Conservation (phyloP, 2,888 invertebrate genomes). For the Mycalesis mineus region DNA sequence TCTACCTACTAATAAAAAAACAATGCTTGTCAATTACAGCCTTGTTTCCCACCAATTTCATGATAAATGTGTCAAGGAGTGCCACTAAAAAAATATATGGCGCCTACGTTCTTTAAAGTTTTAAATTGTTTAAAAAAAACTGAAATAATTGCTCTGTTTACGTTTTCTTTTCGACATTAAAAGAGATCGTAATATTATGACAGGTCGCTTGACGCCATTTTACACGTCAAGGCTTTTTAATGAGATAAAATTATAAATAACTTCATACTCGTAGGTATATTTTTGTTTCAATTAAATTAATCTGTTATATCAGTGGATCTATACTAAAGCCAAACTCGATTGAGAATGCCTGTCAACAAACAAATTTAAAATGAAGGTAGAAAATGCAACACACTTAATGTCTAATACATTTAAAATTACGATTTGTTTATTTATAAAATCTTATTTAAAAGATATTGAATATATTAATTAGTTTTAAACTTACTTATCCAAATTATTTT, state of each 20-base stretch:
- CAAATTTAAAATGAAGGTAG: too few relatives aligned
- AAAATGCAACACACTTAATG: too few relatives aligned
- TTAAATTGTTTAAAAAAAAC: neutral
- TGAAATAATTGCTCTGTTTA: neutral
- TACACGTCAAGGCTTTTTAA: neutral
- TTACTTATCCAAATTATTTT: too few relatives aligned
- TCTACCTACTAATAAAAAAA: neutral
- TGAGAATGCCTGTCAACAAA: too few relatives aligned
- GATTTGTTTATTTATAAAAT: too few relatives aligned
- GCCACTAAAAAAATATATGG: neutral
- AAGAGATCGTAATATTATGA: neutral
- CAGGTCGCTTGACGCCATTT: slow-evolving; percentile 1
- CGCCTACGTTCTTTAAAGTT: neutral
- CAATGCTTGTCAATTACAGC: neutral
- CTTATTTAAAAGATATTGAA: too few relatives aligned
- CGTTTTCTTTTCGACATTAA: neutral
- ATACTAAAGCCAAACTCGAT: too few relatives aligned
- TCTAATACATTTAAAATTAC: too few relatives aligned
- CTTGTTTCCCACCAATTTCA: slow-evolving; percentile 3
- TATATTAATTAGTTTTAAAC: too few relatives aligned
- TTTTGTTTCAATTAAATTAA: too few relatives aligned
- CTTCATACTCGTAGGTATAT: too few relatives aligned
- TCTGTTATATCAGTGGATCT: too few relatives aligned
- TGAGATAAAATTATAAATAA: neutral
- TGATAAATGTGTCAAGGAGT: slow-evolving; percentile 5